Base-by-base conservation (phyloP, 2,113 vertebrate genomes). In the Notothenia rossii region DNA sequence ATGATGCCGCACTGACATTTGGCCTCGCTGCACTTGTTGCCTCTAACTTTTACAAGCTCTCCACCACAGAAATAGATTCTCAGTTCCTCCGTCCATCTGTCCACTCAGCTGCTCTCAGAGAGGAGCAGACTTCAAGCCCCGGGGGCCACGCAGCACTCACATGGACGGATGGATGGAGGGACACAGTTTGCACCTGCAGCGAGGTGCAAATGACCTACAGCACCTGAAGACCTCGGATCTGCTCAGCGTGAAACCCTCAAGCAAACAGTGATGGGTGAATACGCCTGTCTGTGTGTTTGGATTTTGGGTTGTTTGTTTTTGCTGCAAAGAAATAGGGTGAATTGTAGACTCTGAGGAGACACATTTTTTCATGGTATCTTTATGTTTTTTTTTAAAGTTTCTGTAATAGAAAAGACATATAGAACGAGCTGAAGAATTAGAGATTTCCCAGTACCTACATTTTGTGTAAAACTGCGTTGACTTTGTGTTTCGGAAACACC, bases 41-140 rank as follows among this genome's bases (percentile, higher is more conserved):
- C 36, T 74, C 74, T 60, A 49, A 51, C 74, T 74, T 79, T 53
- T 33, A 29, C 15, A n/a, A 55, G 48, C 15, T 11, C 17, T 22
- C 5, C 15, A 58, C 18, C 68, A 83, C 60, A 74, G 70, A 83
- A 81, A 81, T 74, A 86, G 72, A 56, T 78, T 79, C 66, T 64
- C 58, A 73, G 82, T 83, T 82, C 74, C 55, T 65, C 71, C 22
- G 49, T 86, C 86, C 89, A 80, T 85, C 84, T 88, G 84, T 85
- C 72, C 53, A n/a, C 64, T 80, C 81, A 85, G 83, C 75, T 75
- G 70, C 77, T 89, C 77, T 12, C 71, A 45, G 46, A 6, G 45
- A 67, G 29, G 72, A 54, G 33, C 54, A 69, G 68, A 56, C 63
- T 65, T 46, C 50, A 58, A 18, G 22, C 4, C 7, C 78, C 66